Evolutionary conservation across 2,888 invertebrate genomes (phyloP).

Genomic region (Eledone cirrhosa): DNA sequence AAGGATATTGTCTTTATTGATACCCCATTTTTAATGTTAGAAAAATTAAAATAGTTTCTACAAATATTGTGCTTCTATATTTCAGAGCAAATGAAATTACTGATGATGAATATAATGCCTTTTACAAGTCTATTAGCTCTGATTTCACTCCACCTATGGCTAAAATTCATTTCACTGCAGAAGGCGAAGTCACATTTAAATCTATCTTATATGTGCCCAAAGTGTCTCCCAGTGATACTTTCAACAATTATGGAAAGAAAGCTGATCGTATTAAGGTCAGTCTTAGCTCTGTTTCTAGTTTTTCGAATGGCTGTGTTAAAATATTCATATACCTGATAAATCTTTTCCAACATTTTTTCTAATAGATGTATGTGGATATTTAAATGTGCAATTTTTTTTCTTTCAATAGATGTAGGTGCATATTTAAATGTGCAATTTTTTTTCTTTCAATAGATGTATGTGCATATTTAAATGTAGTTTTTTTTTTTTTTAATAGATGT

Average conservation of each 20-base stretch:
- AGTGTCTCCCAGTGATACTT: slow-evolving; percentile 87
- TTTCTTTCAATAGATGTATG: slow-evolving; percentile 79
- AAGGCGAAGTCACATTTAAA: slow-evolving; percentile 99
- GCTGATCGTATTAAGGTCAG: slow-evolving; percentile 87
- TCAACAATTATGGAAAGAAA: slow-evolving; percentile 94
- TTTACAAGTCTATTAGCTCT: slow-evolving; percentile 95
- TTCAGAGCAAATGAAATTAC: slow-evolving; percentile 78
- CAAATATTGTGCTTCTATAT: slow-evolving; percentile 30
- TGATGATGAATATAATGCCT: slow-evolving; percentile 90
- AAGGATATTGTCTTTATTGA: slow-evolving; percentile 42
- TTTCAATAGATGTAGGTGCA: slow-evolving; percentile 80
- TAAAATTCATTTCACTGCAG: slow-evolving; percentile 94
- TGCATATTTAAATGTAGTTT: too few relatives aligned
- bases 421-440: background rate
- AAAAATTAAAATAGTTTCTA: background rate
- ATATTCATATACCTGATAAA: background rate
- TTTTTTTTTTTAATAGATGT: too few relatives aligned
- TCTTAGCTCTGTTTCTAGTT: background rate
- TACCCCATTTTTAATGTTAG: too few relatives aligned
- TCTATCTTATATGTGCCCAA: slow-evolving; percentile 93
- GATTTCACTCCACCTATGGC: slow-evolving; percentile 84
- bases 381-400: background rate
- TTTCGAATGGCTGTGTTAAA: too few relatives aligned
- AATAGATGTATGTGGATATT: slow-evolving; percentile 79
- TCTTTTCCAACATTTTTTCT: slow-evolving; percentile 25